A percentile compares a stretch with the other conserved stretches of the same genome.
These are phyloP conservation scores for Balanococcus diminutus DNA, from an alignment of 2,888 invertebrate genomes.

Conservation along the genomic window DNA sequence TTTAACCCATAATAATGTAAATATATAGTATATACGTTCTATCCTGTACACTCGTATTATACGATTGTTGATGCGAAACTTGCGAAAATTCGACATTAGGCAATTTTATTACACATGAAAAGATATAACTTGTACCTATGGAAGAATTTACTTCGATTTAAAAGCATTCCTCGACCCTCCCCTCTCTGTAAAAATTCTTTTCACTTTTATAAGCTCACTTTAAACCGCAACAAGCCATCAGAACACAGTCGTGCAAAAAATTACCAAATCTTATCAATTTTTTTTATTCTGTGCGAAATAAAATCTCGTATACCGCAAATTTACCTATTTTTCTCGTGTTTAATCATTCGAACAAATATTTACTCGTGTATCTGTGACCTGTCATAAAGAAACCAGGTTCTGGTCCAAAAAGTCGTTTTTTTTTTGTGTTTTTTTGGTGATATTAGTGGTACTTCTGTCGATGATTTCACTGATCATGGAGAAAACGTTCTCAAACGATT, in stretches of 20 bases:
- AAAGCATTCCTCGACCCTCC: neutral
- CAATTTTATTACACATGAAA: neutral
- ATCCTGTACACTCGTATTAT: too few relatives aligned
- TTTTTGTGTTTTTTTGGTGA: too few relatives aligned
- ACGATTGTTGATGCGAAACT: neutral
- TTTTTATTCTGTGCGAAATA: neutral
- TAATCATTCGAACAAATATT: slow-evolving; percentile 38
- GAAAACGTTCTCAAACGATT: too few relatives aligned
- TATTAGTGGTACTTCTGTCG: too few relatives aligned
- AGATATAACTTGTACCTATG: too few relatives aligned
- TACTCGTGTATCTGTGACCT: neutral
- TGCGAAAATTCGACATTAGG: neutral
- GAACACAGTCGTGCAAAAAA: neutral
- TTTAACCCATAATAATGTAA: neutral
- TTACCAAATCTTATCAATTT: neutral
- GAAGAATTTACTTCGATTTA: neutral
- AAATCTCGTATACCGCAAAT: neutral
- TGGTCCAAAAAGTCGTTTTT: too few relatives aligned
- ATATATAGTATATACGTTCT: neutral
- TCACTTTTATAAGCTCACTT: neutral
- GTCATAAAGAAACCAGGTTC: too few relatives aligned
- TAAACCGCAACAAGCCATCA: neutral
- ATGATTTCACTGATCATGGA: too few relatives aligned
- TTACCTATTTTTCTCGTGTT: neutral
- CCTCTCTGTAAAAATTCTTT: neutral